Base-by-base conservation (phyloP, 2,797 vertebrate species). In the Cyclopterus lumpus region DNA sequence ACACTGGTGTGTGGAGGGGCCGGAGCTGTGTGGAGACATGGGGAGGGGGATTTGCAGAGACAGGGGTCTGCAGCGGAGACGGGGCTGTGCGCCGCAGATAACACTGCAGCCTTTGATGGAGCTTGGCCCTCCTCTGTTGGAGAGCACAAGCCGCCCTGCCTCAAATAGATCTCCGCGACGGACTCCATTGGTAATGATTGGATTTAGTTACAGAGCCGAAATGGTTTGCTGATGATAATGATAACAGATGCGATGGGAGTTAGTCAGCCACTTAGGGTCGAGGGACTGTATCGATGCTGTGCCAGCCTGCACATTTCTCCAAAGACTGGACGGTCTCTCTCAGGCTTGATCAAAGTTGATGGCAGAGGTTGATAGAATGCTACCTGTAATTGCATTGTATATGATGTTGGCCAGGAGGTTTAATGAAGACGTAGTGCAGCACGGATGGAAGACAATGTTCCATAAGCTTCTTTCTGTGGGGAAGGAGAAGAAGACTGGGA, bases 41-140 rank as follows among this genome's bases (percentile, higher is more conserved):
- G 79, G 76, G 84, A 57, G 75, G 77, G 83, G 87, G 88, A 78
- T 90, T 87, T 87, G 71, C 71, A 57, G 84, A 75, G 77, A 81
- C 38, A 18, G 75, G 84, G 90, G 88, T 91, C 87, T 69, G 85
- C 83, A 78, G 91, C 80, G 86, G 79, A 84, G 88, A 85, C 65
- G 40, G 77, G 86, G 83, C 93, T 94, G 94, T 42, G 63, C 6
- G 86, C 82, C 62, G 90, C 85, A 87, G 93, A 95, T 94, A 94
- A 93, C 87, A 73, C 87, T 54, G 82, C 86, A 80, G 88, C 83
- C 90, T 94, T 94, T 94, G 92, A 93, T 91, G 91, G 86, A 74
- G 84, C 54, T 71, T 11, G 79, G 89, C 81, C 83, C 83, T 79
- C 42, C 81, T 75, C 84, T 84, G 90, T 26, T 75, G 81, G 88